These are phyloP conservation scores for Nemotelus pantherinus DNA, from an alignment of 2,888 invertebrate species.

Conservation along the genomic window DNA sequence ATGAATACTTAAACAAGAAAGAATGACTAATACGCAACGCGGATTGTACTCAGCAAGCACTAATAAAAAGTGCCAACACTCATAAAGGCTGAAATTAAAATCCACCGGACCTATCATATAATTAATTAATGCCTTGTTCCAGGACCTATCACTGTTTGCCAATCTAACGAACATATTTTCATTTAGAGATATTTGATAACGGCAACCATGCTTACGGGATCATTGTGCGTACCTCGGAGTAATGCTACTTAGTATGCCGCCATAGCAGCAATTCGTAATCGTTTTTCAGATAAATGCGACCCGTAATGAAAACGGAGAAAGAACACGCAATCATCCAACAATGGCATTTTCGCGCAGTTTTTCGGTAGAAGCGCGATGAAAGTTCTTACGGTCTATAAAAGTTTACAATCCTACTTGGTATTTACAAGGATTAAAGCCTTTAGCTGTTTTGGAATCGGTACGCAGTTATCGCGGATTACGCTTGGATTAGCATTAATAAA, in stretches of 20 bases:
- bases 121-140: conserved; percentile 43
- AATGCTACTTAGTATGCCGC: neutral
- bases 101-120: conserved; percentile 36
- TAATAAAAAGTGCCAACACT: conserved; percentile 42
- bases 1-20: conserved; percentile 7
- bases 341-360: conserved; percentile 17
- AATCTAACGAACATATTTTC: conserved; percentile 45
- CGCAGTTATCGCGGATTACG: conserved; percentile 37
- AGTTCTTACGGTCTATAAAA: conserved; percentile 36
- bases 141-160: conserved; percentile 16
- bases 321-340: conserved; percentile 26
- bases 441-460: conserved; percentile 27
- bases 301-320: conserved; percentile 27
- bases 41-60: conserved; percentile 23
- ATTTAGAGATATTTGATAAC: conserved; percentile 44
- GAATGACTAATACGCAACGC: conserved; percentile 28
- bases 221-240: neutral
- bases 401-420: conserved; percentile 28
- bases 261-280: neutral
- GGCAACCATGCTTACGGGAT: neutral
- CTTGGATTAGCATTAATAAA: conserved; percentile 39
- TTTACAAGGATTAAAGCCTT: conserved; percentile 33
- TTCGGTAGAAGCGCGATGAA: conserved; percentile 25
- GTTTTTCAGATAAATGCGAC: conserved; percentile 30
- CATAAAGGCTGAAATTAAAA: conserved; percentile 39